Evolutionary conservation across 2,113 vertebrate species (phyloP), one percentile per base, ranked within the genome.

Genomic region (Platichthys stellatus): DNA sequence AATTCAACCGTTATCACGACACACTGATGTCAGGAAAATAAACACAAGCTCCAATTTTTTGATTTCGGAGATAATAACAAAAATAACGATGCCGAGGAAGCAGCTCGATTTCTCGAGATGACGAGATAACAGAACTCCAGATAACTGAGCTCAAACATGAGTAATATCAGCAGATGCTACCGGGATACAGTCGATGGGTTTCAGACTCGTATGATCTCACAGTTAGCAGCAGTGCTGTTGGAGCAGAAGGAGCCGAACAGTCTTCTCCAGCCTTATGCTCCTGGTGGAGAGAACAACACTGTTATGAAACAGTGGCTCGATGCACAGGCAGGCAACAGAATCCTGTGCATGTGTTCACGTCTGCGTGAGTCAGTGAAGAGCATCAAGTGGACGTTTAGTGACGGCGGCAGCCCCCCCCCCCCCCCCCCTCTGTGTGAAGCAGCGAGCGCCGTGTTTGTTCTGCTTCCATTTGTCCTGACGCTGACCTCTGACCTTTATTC

Each of bases 401-500:
- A 63, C 65, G 61, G 58, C 47, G n/a, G 67, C 31, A 38, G 59
- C 35, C 51, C 61, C 31, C 6, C 24, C 24, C 24, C 24, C 24
- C 24, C 24, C n/a, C n/a, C n/a, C n/a, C n/a, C n/a, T n/a, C n/a
- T 2, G 24, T 24, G 24, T 24, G 24, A 35, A 54, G 61, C 26
- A 28, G 54, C 10, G 63, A 53, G 15, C 51, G 40, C 60, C 11
- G 9, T 11, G 9, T 74, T 66, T 68, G 64, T 77, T 63, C 38
- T 43, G 61, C 63, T 79, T 72, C 61, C 63, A 66, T 80, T 74
- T 63, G 71, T 86, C 88, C 82, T 18, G 7, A 21, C 53, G 69
- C 20, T 80, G 80, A 85, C 82, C 82, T 83, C 21, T 71, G 70
- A 81, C 86, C 67, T 77, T 68, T 69, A 75, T 63, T 85, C 72